Base-by-base conservation (phyloP, 1,140 invertebrate species). In the Solenopsis invicta region DNA sequence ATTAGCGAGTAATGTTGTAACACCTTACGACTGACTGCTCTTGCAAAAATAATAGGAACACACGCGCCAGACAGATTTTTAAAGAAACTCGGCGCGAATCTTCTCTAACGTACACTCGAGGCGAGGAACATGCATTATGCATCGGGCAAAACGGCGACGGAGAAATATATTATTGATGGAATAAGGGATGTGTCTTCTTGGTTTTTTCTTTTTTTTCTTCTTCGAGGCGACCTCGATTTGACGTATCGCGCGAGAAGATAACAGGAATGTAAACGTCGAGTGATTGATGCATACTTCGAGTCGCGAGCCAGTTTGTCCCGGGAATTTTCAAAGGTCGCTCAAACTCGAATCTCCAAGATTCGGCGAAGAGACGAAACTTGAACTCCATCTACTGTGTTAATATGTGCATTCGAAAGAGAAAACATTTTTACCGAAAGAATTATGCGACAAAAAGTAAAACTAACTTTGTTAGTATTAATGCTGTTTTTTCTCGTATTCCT, bases 141-240 rank as follows among this genome's bases (percentile, higher is more conserved):
- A 81, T 81, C 34, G 21, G 21, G 10, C 52, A 81, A 71, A 71
- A 81, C 45, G 50, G n/a, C 13, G 45, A 41, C 10, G 37, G 66
- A 18, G 37, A 59, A 56, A 81, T 59, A 71, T 81, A 56, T 81
- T 81, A 71, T 81, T 71, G 66, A 81, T 71, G 50, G 52, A 81
- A 81, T 81, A 59, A 71, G 50, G 45, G 71, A 29, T 59, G 34
- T 18, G 29, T 29, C 29, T 29, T 29, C 29, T 29, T 29, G 29
- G n/a, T n/a, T n/a, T n/a, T 21, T 45, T n/a, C 10, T 69, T 56
- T 71, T 29, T 45, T 52, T 12, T 67, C 4, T 9, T 13, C 8
- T 41, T 41, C 13, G 29, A n/a, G 4, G 24, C 0, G 41, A 34
- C 24, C 34, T 41, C 64, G 16, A 54, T 54, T 77, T 24, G 62